Conservation (phyloP, 2,888 invertebrate genomes). For the Cheiracanthium punctorium region DNA sequence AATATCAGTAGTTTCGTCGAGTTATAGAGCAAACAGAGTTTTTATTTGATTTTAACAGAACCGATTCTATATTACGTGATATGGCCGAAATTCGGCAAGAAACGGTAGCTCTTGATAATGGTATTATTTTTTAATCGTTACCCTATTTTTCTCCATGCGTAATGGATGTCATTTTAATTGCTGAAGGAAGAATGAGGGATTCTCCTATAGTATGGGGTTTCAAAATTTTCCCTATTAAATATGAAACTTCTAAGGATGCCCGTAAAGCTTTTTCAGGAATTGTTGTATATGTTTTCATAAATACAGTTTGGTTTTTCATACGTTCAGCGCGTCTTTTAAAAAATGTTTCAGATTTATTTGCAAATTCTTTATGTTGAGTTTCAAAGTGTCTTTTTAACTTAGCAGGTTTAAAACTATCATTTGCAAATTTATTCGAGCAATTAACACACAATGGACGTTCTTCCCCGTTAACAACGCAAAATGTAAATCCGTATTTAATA, state of each 20-base stretch:
- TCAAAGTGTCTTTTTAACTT: conserved; percentile 23
- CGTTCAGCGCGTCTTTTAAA: background rate
- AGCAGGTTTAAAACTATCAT: conserved; percentile 25
- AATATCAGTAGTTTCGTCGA: too few relatives aligned
- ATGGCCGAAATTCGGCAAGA: background rate
- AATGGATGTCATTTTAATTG: conserved; percentile 28
- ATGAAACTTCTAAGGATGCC: conserved; percentile 7
- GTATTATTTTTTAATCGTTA: background rate
- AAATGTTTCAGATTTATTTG: conserved; percentile 20
- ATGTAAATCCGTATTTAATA: conserved; percentile 29
- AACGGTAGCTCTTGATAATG: conserved; percentile 6
- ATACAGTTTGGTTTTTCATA: conserved; percentile 31
- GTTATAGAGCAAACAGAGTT: too few relatives aligned
- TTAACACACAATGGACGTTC: conserved; percentile 19
- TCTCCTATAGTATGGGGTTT: conserved; percentile 16
- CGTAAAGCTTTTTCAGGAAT: conserved; percentile 6
- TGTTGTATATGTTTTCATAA: conserved; percentile 23
- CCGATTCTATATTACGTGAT: background rate
- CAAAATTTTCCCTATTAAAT: conserved; percentile 10
- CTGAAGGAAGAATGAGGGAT: conserved; percentile 12
- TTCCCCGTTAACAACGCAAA: conserved; percentile 19
- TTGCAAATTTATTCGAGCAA: conserved; percentile 20
- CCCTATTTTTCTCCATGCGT: conserved; percentile 24
- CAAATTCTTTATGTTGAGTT: conserved; percentile 24
- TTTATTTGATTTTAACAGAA: too few relatives aligned